phyloP scores from a whole-genome alignment of 2,113 vertebrate species.

The Vulpes vulpes region DNA sequence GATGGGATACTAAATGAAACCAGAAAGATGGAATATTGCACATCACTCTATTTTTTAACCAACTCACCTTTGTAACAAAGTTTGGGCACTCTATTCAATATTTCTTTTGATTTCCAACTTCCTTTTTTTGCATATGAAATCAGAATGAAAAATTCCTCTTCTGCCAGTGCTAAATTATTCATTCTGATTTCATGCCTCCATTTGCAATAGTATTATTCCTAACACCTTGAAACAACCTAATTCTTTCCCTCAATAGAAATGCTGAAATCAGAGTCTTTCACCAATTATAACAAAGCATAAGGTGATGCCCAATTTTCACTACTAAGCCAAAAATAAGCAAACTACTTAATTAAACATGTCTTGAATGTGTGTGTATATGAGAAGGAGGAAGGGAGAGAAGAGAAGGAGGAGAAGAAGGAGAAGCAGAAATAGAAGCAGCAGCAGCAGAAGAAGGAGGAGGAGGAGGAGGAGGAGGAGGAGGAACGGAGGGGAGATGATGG shows the following conservation, averaged over 20 bases:
- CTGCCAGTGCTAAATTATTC: background rate
- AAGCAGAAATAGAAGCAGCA: too few species aligned
- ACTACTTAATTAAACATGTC: background rate
- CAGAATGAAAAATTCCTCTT: background rate
- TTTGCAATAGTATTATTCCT: background rate
- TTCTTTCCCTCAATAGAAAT: background rate
- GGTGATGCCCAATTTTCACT: background rate
- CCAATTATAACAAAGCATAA: background rate
- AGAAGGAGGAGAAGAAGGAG: too few species aligned
- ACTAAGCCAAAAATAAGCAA: background rate
- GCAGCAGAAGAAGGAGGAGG: accelerated
- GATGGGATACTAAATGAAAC: background rate
- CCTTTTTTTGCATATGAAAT: background rate
- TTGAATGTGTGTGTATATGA: background rate
- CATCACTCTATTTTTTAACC: background rate
- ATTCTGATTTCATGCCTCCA: background rate
- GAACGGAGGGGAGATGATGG: too few species aligned
- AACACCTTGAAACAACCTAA: background rate
- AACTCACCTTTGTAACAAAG: background rate
- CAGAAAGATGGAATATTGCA: background rate
- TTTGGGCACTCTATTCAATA: background rate
- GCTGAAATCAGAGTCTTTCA: background rate
- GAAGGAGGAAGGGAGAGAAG: too few species aligned
- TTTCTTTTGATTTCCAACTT: background rate
- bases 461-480: too few species aligned